Conservation (phyloP, 53 echinoderm and acorn worm genomes). For the Mesocentrotus franciscanus region DNA sequence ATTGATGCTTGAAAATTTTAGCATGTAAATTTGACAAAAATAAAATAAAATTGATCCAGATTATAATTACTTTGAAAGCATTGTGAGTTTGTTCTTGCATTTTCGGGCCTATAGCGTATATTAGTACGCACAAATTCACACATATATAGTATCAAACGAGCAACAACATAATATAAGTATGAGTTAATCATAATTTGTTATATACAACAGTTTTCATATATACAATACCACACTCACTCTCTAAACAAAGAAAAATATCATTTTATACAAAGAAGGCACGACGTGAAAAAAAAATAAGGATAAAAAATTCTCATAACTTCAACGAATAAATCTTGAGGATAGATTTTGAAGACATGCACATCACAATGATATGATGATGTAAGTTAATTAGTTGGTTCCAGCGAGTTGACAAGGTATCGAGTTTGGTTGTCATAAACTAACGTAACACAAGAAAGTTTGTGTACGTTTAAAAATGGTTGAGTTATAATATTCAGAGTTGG, state of each 20-base stretch:
- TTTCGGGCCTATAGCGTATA: not conserved
- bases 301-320: not conserved
- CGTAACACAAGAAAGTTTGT: not conserved
- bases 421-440: not conserved
- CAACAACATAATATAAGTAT: slow-evolving; percentile 5
- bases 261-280: slow-evolving; percentile 44
- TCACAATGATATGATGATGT: not conserved
- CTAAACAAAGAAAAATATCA: slow-evolving; percentile 32
- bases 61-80: not conserved
- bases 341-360: not conserved
- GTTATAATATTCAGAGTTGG: not conserved
- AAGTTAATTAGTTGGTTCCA: not conserved
- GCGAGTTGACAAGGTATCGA: not conserved
- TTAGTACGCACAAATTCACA: slow-evolving; percentile 57
- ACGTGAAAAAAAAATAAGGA: not conserved
- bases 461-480: not conserved
- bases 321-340: not conserved
- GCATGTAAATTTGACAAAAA: not conserved
- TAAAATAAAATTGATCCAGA: not conserved
- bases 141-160: not conserved
- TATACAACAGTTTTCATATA: slow-evolving; percentile 41
- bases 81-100: not conserved
- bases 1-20: too few species aligned
- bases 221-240: slow-evolving; percentile 42
- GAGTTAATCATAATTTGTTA: slow-evolving; percentile 53